Percentiles rank a stretch among this genome's conserved stretches.
These are phyloP conservation scores for Pachliopta kotzebuea DNA, from an alignment of 2,888 invertebrate genomes.

Conservation along the genomic window DNA sequence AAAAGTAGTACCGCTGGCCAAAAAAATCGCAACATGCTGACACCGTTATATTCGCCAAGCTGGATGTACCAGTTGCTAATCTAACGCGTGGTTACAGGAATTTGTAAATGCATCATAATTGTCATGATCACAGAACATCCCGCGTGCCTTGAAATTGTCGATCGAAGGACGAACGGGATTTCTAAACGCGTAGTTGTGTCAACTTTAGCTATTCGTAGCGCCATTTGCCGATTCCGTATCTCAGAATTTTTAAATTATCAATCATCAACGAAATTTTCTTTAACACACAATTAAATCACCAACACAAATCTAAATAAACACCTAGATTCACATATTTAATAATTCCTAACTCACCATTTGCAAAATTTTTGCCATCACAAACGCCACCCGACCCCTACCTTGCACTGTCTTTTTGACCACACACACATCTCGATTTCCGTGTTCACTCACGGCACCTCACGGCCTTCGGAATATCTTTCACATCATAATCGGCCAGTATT, in stretches of 20 bases:
- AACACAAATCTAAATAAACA: constrained; percentile 63
- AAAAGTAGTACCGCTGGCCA: constrained; percentile 81
- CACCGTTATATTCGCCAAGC: constrained; percentile 81
- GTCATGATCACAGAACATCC: constrained; percentile 68
- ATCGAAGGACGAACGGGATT: constrained; percentile 66
- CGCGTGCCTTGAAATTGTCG: constrained; percentile 66
- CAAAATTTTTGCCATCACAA: constrained; percentile 89
- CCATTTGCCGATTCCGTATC: constrained; percentile 79
- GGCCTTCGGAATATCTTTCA: constrained; percentile 84
- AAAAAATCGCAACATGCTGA: constrained; percentile 82
- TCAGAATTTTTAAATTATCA: constrained; percentile 69
- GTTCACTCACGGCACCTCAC: constrained; percentile 77
- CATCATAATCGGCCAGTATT: constrained; percentile 82
- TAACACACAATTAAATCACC: constrained; percentile 66
- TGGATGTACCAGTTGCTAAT: constrained; percentile 79
- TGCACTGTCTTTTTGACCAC: constrained; percentile 85
- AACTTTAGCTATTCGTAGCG: constrained; percentile 80
- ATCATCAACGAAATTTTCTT: constrained; percentile 67
- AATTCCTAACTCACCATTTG: constrained; percentile 86
- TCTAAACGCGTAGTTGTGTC: constrained; percentile 80
- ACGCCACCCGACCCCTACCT: constrained; percentile 89
- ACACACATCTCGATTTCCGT: constrained; percentile 81
- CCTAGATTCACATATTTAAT: constrained; percentile 60
- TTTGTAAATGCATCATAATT: constrained; percentile 72
- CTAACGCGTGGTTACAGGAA: constrained; percentile 64